Percentiles rank a stretch among this genome's conserved stretches.
Evolutionary conservation across 2,888 invertebrate species (phyloP).

Genomic region (Drosophila sordidula): DNA sequence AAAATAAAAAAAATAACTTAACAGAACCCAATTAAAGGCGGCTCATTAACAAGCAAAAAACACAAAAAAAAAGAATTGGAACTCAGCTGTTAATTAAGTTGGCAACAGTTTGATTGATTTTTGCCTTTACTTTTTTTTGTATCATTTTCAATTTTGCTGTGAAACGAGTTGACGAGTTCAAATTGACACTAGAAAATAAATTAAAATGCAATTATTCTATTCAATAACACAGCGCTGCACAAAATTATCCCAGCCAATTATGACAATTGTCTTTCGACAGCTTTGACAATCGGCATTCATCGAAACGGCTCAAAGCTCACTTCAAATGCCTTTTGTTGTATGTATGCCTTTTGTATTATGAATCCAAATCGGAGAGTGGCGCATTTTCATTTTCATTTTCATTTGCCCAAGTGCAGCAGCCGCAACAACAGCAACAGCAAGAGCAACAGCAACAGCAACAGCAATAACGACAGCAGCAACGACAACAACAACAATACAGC

Average conservation of each 20-base stretch:
- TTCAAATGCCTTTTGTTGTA: slow-evolving; percentile 19
- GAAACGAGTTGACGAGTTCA: slow-evolving; percentile 20
- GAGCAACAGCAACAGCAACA: neutral
- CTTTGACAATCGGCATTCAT: slow-evolving; percentile 37
- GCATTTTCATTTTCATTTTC: slow-evolving; percentile 58
- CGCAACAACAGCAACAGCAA: slow-evolving; percentile 20
- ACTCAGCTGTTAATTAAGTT: slow-evolving; percentile 30
- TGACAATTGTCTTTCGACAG: slow-evolving; percentile 60
- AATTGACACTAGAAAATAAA: slow-evolving; percentile 8
- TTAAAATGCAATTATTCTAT: slow-evolving; percentile 24
- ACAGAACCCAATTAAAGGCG: slow-evolving; percentile 5
- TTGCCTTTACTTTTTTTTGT: slow-evolving; percentile 3
- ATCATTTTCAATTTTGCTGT: neutral
- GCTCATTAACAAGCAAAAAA: slow-evolving; percentile 29
- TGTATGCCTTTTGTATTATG: slow-evolving; percentile 57
- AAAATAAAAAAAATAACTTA: neutral
- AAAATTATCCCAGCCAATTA: slow-evolving; percentile 63
- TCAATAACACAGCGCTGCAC: slow-evolving; percentile 13
- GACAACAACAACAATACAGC: slow-evolving; percentile 18
- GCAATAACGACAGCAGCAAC: slow-evolving; percentile 11
- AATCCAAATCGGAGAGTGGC: slow-evolving; percentile 52
- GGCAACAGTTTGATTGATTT: slow-evolving; percentile 11
- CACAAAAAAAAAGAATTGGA: neutral
- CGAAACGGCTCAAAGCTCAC: slow-evolving; percentile 19
- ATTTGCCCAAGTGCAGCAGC: slow-evolving; percentile 37